Conservation (phyloP, 1,140 invertebrate species). For the Sminthurinus signatus region DNA sequence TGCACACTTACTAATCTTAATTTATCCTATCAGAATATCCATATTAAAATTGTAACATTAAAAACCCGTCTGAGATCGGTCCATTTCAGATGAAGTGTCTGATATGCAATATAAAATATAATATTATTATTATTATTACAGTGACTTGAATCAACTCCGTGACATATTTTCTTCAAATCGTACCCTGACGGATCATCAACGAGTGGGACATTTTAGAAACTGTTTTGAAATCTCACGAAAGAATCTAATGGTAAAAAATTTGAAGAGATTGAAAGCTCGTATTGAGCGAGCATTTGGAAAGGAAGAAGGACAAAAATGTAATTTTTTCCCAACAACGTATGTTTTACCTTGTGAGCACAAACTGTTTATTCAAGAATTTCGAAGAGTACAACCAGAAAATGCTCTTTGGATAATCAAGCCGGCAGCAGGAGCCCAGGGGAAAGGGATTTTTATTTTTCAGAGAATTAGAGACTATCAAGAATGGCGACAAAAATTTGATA, state of each 20-base stretch:
- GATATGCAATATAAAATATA: too few species aligned
- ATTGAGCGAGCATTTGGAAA: slow-evolving; percentile 32
- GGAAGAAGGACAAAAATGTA: slow-evolving; percentile 46
- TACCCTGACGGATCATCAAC: slow-evolving; percentile 42
- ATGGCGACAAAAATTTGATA: slow-evolving; percentile 26
- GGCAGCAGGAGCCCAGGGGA: slow-evolving; percentile 49
- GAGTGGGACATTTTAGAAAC: slow-evolving; percentile 54
- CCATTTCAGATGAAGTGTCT: too few species aligned
- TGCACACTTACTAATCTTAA: too few species aligned
- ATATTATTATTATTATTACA: too few species aligned
- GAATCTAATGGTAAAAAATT: slow-evolving; percentile 55
- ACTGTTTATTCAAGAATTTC: slow-evolving; percentile 52
- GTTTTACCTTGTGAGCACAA: slow-evolving; percentile 46
- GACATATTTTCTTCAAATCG: slow-evolving; percentile 39
- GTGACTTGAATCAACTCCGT: slow-evolving; percentile 46
- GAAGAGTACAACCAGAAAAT: slow-evolving; percentile 47
- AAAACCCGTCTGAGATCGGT: too few species aligned
- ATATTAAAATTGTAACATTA: too few species aligned
- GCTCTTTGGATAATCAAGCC: slow-evolving; percentile 60
- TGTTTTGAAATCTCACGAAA: slow-evolving; percentile 57
- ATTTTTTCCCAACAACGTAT: slow-evolving; percentile 48
- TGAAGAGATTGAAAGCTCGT: slow-evolving; percentile 50
- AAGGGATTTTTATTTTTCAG: slow-evolving; percentile 55
- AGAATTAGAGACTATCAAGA: slow-evolving; percentile 28
- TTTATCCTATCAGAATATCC: too few species aligned